Evolutionary conservation across 2,888 invertebrate genomes (phyloP), one percentile per base, ranked within the genome.

Genomic region (Spialia ferax): DNA sequence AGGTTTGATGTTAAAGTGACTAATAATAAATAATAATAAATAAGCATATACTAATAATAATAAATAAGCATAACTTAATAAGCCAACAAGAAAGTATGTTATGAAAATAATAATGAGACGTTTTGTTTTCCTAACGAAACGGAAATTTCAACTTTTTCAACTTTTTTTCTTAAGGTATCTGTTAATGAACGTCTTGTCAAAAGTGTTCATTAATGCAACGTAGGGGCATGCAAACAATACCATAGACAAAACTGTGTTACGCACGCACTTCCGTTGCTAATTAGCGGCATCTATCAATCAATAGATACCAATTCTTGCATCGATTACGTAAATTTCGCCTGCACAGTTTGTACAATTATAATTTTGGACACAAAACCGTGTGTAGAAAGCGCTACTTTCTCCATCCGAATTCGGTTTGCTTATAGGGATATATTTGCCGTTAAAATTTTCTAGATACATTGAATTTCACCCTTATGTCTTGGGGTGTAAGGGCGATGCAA

Each of bases 351-450:
- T 57, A 50, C n/a, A 38, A 65, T 65, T 50, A 57, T 72, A 72
- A 72, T 73, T 74, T 74, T 75, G 74, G 72, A 70, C 74, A 70
- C 74, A 73, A 73, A 74, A 69, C 77, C 69, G 73, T 70, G 59
- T 72, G 69, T 81, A 85, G 87, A 88, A 88, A 88, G 80, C 77
- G 72, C 76, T 75, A 84, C 90, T 89, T 90, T 89, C 89, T 77
- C 86, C 69, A 76, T 74, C 75, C 76, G 81, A 85, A 83, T 84
- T 83, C 73, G 78, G 77, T 81, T 82, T 79, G 78, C 73, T 67
- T 68, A 70, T 79, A 71, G 77, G 73, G 18, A 61, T 72, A 22
- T 35, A 38, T 66, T 70, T 73, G 67, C 71, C 18, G 77, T 73
- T 57, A 13, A 22, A 52, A 65, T 63, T 38, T 26, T 52, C 1